Evolutionary conservation across 2,113 vertebrate genomes (phyloP), one percentile per base, ranked within the genome.

Genomic region (Ramphastos sulfuratus): DNA sequence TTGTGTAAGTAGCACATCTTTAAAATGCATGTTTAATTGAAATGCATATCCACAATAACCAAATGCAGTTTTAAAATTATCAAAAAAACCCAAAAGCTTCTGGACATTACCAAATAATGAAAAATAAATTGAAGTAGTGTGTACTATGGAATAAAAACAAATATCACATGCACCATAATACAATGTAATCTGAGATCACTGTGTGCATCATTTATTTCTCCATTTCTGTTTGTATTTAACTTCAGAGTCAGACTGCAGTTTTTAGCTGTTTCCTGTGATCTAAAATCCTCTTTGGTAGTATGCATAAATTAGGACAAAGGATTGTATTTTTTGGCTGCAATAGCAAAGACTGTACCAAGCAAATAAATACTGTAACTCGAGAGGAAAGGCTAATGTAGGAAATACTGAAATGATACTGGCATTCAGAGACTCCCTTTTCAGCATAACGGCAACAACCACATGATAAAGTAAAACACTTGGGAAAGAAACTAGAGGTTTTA

Each of bases 101-200:
- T 94, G 89, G 89, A 64, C 69, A 93, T 80, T 90, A 77, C 56
- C 37, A 93, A 94, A 64, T 88, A 96, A 95, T 97, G 92, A 97
- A 96, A 97, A 97, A 91, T 96, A 96, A 94, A 97, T 96, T 96
- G 91, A 95, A 96, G 94, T 96, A 89, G 25, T 28, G 63, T 95
- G 82, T 79, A 87, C 79, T 67, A 5, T 80, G 60, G 76, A 89
- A 91, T 75, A 77, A 94, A 95, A 96, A 20, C 73, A 95, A 96
- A 78, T 75, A 61, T 93, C 76, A 27, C 58, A 60, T 77, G 58
- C 33, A 77, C 54, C 25, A 23, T 73, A 74, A 96, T 72, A 76
- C 35, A 37, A 65, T 96, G 61, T 90, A 74, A 85, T 94, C 92
- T 74, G 75, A 85, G 82, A 87, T 93, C 77, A 92, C 37, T 16